Base-by-base conservation (phyloP, 2,113 vertebrate genomes). In the Alethe diademata region DNA sequence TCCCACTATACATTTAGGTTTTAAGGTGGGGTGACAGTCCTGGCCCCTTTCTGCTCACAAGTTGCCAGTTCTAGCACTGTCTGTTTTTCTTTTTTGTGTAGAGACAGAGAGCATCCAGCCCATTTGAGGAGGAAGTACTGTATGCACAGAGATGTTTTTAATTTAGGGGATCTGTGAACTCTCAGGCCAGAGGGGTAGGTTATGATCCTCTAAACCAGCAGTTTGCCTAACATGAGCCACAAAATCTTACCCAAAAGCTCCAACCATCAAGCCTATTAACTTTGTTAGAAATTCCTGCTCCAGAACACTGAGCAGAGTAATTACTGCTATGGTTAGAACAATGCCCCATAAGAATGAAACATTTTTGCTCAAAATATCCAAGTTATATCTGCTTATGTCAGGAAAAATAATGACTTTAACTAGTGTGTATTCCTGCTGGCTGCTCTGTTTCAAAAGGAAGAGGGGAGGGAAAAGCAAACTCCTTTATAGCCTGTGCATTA, bases 221-320 rank as follows among this genome's bases (percentile, higher is more conserved):
- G 82, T 95, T 90, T 93, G 75, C 47, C 79, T 86, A 90, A 78
- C 56, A 51, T 2, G n/a, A 95, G 72, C 64, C 69, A 70, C 69
- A 93, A 76, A 80, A 74, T 80, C 86, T 90, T 90, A 85, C 35
- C 82, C 67, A 78, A 82, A 78, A 66, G 38, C 62, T 92, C 62
- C 45, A 29, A 60, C 62, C 66, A 93, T 54, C 81, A 88, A 90
- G 82, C 42, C 75, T 43, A 74, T 93, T 88, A 70, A 48, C 75
- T 83, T 78, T 69, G 90, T 90, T 36, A 80, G 92, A 90, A 92
- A 96, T 90, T 88, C 88, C 67, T 92, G 48, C 91, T 95, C 56
- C 86, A 86, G 67, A 92, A 86, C 43, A 36, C 73, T 70, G 72
- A 87, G 73, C 14, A 3, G 75, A 92, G 76, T 88, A 92, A 95